Percentiles rank a stretch among this genome's conserved stretches.
Conservation (phyloP, 2,888 invertebrate species). For the Drosophila putrida region DNA sequence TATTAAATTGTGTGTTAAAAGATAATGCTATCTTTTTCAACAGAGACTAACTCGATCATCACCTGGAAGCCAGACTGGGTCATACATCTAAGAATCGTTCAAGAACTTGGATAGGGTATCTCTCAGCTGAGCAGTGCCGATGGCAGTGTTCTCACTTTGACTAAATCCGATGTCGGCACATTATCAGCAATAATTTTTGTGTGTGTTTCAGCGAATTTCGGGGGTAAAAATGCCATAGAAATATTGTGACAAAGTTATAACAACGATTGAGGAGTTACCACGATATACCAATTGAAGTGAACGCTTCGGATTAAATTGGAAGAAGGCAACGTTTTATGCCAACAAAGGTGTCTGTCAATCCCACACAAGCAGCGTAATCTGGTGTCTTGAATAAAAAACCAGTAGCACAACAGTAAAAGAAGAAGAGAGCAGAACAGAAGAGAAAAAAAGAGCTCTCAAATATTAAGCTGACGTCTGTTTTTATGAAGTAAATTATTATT, state of each 20-base stretch:
- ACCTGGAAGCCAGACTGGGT: background rate
- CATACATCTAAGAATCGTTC: background rate
- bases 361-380: slow-evolving; percentile 71
- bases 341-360: slow-evolving; percentile 62
- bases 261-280: slow-evolving; percentile 21
- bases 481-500: slow-evolving; percentile 78
- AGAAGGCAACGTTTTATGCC: slow-evolving; percentile 39
- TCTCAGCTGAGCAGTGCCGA: background rate
- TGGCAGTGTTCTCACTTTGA: background rate
- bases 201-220: slow-evolving; percentile 21
- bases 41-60: background rate
- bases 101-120: background rate
- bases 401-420: slow-evolving; percentile 55
- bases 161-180: slow-evolving; percentile 39
- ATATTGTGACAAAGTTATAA: slow-evolving; percentile 61
- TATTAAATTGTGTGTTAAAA: slow-evolving; percentile 21
- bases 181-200: slow-evolving; percentile 26
- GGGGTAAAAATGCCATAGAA: slow-evolving; percentile 38
- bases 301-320: slow-evolving; percentile 43
- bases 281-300: slow-evolving; percentile 41
- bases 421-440: slow-evolving; percentile 4
- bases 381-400: slow-evolving; percentile 65
- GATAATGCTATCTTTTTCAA: slow-evolving; percentile 3
- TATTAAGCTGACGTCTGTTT: slow-evolving; percentile 77
- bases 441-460: slow-evolving; percentile 49